Conservation (phyloP, 1,140 invertebrate species). For the Contarinia nasturtii region DNA sequence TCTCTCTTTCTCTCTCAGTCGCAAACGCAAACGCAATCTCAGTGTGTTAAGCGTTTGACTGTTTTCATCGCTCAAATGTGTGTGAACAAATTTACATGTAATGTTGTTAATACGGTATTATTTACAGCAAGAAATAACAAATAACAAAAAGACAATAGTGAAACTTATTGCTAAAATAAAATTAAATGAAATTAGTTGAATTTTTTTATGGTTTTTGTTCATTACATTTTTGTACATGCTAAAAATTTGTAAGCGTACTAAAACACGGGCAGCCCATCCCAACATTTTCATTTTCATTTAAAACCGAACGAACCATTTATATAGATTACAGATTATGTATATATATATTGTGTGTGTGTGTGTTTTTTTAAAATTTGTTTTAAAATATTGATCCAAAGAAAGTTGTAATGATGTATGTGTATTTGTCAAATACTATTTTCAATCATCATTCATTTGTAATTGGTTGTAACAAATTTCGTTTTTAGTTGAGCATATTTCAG, state of each 20-base stretch:
- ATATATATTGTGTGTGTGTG: too few species aligned
- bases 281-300: constrained; percentile 15
- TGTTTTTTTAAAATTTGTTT: too few species aligned
- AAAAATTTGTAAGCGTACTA: constrained; percentile 5
- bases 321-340: too few species aligned
- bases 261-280: constrained; percentile 25
- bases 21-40: too few species aligned
- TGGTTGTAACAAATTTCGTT: too few species aligned
- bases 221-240: constrained; percentile 5
- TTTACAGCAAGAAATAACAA: constrained; percentile 10
- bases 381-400: too few species aligned
- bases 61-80: constrained; percentile 13
- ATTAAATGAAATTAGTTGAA: constrained; percentile 13
- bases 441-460: too few species aligned
- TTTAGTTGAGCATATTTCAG: too few species aligned
- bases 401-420: too few species aligned
- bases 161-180: constrained; percentile 10
- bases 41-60: constrained; percentile 5
- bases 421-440: too few species aligned
- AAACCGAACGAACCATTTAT: too few species aligned
- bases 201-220: constrained; percentile 11
- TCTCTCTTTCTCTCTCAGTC: not conserved
- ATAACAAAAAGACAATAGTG: constrained; percentile 9
- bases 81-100: constrained; percentile 11
- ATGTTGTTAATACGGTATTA: too few species aligned